Conservation (phyloP, 1,140 invertebrate species). For the Adoxophyes honmai region DNA sequence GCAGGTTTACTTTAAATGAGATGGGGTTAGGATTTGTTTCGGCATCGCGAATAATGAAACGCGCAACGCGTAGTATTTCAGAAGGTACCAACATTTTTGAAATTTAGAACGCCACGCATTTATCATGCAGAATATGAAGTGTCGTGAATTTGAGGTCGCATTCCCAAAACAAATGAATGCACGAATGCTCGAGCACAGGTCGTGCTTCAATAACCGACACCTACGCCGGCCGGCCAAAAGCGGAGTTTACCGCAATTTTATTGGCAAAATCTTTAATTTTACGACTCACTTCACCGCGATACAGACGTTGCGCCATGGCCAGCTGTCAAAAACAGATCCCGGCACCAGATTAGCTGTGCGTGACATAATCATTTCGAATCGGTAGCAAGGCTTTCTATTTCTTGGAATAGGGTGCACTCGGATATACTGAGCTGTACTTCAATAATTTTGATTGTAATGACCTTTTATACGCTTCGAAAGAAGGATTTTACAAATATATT, state of each 20-base stretch:
- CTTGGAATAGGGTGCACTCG: no score
- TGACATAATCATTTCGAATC: no score
- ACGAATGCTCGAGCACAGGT: background rate
- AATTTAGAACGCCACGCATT: no score
- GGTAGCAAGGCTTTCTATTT: no score
- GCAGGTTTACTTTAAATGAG: conserved; percentile 9
- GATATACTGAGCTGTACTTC: no score
- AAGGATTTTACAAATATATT: no score
- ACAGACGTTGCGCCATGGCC: conserved; percentile 25
- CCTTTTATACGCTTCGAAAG: no score
- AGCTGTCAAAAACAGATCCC: background rate
- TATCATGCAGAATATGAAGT: background rate
- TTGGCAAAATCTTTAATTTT: conserved; percentile 42
- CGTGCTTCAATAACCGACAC: conserved; percentile 29
- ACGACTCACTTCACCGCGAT: conserved; percentile 28
- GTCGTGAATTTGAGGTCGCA: conserved; percentile 10
- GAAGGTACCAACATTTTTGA: no score
- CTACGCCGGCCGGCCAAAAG: conserved; percentile 28
- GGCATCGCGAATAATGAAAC: no score
- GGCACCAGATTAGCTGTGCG: no score
- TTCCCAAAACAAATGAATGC: conserved; percentile 17
- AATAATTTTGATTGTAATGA: no score
- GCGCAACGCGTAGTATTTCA: no score
- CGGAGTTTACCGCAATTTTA: conserved; percentile 35
- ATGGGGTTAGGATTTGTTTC: background rate